Conservation (phyloP, 2,113 vertebrate species). For the Bungarus multicinctus region DNA sequence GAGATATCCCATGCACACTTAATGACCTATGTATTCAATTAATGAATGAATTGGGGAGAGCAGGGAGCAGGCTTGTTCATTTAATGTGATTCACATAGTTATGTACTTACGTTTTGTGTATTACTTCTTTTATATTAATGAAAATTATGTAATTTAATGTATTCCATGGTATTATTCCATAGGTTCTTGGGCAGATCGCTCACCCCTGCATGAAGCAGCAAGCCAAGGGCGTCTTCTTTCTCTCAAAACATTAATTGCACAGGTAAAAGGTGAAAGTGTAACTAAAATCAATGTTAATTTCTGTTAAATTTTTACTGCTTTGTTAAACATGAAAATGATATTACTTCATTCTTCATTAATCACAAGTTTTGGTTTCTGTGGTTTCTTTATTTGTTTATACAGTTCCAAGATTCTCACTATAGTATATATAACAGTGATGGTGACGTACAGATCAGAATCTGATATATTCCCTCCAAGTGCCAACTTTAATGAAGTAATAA, state of each 20-base stretch:
- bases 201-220: slow-evolving; percentile 92
- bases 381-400: not conserved
- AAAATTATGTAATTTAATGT: slow-evolving; percentile 33
- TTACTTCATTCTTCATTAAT: not conserved
- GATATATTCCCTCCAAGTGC: not conserved
- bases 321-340: slow-evolving; percentile 10
- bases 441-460: not conserved
- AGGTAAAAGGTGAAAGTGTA: slow-evolving; percentile 72
- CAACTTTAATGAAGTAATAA: not conserved
- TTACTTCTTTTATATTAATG: slow-evolving; percentile 34
- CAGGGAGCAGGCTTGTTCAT: not conserved
- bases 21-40: not conserved
- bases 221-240: slow-evolving; percentile 91
- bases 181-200: slow-evolving; percentile 96
- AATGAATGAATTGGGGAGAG: not conserved
- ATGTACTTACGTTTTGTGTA: not conserved
- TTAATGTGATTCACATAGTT: not conserved
- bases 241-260: slow-evolving; percentile 86
- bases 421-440: not conserved
- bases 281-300: slow-evolving; percentile 39
- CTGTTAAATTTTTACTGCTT: not conserved
- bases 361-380: not conserved
- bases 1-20: not conserved
- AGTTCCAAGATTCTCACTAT: not conserved
- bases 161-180: slow-evolving; percentile 39